These are phyloP conservation scores for Pristionchus arcanus DNA, from an alignment of 2,888 invertebrate genomes.

Conservation along the genomic window DNA sequence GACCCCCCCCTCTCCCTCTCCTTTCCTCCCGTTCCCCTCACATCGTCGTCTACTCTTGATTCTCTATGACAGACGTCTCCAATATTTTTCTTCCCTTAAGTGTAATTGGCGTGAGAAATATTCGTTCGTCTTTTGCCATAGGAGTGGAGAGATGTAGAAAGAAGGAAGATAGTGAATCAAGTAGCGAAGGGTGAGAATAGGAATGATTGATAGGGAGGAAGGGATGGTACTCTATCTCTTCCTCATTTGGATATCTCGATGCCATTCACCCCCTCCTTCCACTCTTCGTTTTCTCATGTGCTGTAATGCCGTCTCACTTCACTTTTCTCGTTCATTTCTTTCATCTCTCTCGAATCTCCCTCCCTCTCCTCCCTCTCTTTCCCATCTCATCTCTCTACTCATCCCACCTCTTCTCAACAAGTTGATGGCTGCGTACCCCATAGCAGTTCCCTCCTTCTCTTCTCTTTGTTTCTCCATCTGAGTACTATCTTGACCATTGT, in stretches of 20 bases:
- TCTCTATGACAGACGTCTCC: background rate
- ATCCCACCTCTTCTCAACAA: conserved; percentile 10
- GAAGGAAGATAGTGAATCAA: background rate
- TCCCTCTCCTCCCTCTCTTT: background rate
- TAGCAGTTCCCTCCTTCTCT: background rate
- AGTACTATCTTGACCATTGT: too few relatives aligned
- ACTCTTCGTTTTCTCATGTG: conserved; percentile 4
- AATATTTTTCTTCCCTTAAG: background rate
- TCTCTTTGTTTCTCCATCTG: background rate
- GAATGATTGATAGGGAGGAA: background rate
- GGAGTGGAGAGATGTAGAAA: background rate
- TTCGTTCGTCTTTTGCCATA: background rate
- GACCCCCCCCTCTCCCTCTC: background rate
- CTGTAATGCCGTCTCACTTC: conserved; percentile 8
- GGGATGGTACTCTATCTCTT: background rate
- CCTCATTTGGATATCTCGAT: background rate
- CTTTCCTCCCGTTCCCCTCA: background rate
- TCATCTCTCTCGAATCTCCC: background rate
- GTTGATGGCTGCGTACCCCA: background rate
- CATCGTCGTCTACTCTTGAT: background rate
- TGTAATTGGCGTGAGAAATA: background rate
- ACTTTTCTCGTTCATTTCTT: conserved; percentile 12
- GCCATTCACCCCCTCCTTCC: background rate
- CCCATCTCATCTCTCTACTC: background rate
- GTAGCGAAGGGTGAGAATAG: background rate